Conservation (phyloP, 2,113 vertebrate genomes). For the Hydrolagus affinis region DNA sequence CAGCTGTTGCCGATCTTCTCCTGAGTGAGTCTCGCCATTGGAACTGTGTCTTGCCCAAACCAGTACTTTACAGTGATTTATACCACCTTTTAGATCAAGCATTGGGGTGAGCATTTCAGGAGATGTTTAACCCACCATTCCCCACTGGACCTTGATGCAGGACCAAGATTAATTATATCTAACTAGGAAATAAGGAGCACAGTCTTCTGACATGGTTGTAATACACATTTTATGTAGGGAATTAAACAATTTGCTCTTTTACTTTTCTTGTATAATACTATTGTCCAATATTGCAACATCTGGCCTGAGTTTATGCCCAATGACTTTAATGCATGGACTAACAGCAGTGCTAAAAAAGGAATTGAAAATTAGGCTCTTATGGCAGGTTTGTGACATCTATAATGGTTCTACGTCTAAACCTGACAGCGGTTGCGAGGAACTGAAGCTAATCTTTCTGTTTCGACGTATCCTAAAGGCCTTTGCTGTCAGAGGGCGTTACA, state of each 20-base stretch:
- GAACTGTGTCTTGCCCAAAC: no score
- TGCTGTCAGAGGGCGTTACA: constrained; percentile 74
- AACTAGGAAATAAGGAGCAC: background rate
- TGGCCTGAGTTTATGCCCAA: background rate
- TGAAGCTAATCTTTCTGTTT: constrained; percentile 62
- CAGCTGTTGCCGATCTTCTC: no score
- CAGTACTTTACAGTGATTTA: no score
- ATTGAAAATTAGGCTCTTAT: constrained; percentile 57
- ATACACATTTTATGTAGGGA: background rate
- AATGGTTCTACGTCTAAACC: constrained; percentile 68
- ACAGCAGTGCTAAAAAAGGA: constrained; percentile 33
- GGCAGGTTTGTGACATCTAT: constrained; percentile 70
- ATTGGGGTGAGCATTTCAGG: no score
- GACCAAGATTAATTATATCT: background rate
- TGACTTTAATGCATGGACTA: background rate
- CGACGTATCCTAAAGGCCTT: constrained; percentile 69
- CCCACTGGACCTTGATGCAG: no score
- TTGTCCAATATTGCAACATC: background rate
- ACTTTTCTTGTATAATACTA: background rate
- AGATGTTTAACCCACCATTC: no score
- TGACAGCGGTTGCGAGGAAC: constrained; percentile 66
- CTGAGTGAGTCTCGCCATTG: no score
- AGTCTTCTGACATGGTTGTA: background rate
- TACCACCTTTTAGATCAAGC: no score
- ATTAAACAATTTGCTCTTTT: background rate